Base-by-base conservation (phyloP, 1,140 invertebrate species). In the Apocrypta bakeri region DNA sequence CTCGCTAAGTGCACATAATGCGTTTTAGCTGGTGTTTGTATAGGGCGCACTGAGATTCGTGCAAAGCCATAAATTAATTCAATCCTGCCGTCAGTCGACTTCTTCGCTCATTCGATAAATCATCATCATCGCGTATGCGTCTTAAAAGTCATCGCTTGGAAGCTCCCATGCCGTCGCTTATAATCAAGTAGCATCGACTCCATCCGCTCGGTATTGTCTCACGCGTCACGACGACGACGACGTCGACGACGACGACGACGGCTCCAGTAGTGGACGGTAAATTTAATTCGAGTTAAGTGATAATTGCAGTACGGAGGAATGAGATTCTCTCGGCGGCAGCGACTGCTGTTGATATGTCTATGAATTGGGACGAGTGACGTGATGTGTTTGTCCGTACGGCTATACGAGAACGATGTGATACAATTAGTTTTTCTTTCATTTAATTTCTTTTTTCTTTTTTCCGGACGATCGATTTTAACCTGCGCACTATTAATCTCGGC, bases 161-260 rank as follows among this genome's bases (percentile, higher is more conserved):
- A 21, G 24, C 42, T 68, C 48, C 79, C 29, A 37, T 71, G 24
- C 75, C 56, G 68, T 33, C 69, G 37, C 33, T 79, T 83, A 74
- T 79, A 83, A 83, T 83, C 82, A 83, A 83, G 82, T 79, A 79
- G 75, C 82, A 83, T 83, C 82, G 76, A 83, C 82, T 83, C 76
- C 82, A 83, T 83, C 81, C 81, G 81, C 81, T 82, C 81, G 81
- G 74, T 40, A 82, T 82, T 82, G 81, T 82, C 81, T 82, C 81
- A 71, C 81, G 56, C 71, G 56, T n/a, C 56, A 56, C 48, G 48
- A 56, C 48, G 48, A 56, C 17, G 79, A 37, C 79, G 40, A n/a
- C 71, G 40, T 31, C 73, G 31, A n/a, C 27, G 79, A 37, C 79
- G 40, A n/a, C 71, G 40, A 48, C 73, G 24, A n/a, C 27, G 24